Base-by-base conservation (phyloP, 2,797 vertebrate species). In the Pogoniulus pusillus region DNA sequence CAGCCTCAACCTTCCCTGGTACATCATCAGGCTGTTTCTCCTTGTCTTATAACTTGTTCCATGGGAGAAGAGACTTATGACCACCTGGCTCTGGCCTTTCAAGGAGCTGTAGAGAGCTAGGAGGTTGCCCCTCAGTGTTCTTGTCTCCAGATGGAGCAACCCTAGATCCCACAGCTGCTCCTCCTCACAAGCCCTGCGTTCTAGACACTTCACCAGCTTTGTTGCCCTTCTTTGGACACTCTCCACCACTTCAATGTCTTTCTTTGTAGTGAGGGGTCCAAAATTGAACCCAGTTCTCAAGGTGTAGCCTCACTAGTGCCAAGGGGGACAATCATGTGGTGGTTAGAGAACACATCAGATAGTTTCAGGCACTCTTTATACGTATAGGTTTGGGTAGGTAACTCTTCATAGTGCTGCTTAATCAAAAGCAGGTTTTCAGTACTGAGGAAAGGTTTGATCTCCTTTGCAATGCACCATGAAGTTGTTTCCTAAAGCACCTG, bases 401-500 rank as follows among this genome's bases (percentile, higher is more conserved):
- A 37, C 32, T 7, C 3, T 54, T 64, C 73, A 34, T 49, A 62
- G 12, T 51, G 9, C 47, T 54, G 30, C 77, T 80, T 58, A 41
- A 26, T 24, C 34, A 74, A 41, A 72, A 45, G 47, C 24, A 65
- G 4, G 8, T 30, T 81, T 78, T 55, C 26, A 79, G 6, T 32
- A 3, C 47, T 53, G 65, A 58, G 53, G 41, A 34, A 74, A 30
- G 23, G 34, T 93, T 93, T 82, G 11, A 70, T 14, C 34, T 87
- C 70, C 89, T 82, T 72, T n/a, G 66, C n/a, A 6, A 4, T 60
- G 68, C 51, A 45, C 57, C 45, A 64, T 58, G 71, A 74, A 71
- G 39, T 84, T 76, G 45, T 83, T 95, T 83, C 26, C 58, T 68
- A 17, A 84, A 86, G 74, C 62, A 75, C 24, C 78, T 65, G 78